phyloP scores from a whole-genome alignment of 2,888 invertebrate genomes.

The Heliconius charithonia region DNA sequence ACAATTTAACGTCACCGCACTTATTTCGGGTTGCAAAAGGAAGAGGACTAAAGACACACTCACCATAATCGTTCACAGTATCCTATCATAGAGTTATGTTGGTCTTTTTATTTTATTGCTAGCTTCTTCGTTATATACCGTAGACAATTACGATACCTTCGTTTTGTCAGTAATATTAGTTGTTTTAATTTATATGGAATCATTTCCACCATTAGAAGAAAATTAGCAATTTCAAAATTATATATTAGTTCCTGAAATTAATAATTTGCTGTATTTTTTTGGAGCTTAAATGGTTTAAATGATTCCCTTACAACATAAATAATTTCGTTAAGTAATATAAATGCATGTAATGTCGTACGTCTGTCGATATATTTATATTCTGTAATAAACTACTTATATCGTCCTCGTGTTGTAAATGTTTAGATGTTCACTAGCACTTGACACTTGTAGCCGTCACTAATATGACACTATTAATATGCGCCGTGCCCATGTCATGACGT shows the following conservation, averaged over 20 bases:
- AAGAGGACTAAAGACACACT: slow-evolving; percentile 47
- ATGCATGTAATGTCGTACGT: slow-evolving; percentile 70
- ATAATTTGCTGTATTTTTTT: neutral
- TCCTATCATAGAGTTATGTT: slow-evolving; percentile 38
- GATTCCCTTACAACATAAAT: slow-evolving; percentile 42
- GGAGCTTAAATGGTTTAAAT: slow-evolving; percentile 45
- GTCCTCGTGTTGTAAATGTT: slow-evolving; percentile 49
- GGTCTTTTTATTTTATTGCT: slow-evolving; percentile 43
- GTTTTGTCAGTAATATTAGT: slow-evolving; percentile 36
- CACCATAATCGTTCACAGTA: slow-evolving; percentile 42
- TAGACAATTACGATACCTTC: slow-evolving; percentile 38
- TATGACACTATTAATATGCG: slow-evolving; percentile 65
- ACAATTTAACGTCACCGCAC: slow-evolving; percentile 47
- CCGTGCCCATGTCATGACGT: slow-evolving; percentile 49
- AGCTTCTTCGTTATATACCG: slow-evolving; percentile 44
- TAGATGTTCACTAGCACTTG: slow-evolving; percentile 66
- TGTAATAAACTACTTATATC: slow-evolving; percentile 42
- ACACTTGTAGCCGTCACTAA: slow-evolving; percentile 73
- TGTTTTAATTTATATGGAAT: slow-evolving; percentile 43
- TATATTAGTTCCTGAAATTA: neutral
- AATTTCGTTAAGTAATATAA: slow-evolving; percentile 33
- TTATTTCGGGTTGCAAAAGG: slow-evolving; percentile 48
- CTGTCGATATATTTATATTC: slow-evolving; percentile 45
- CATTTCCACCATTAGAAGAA: slow-evolving; percentile 45
- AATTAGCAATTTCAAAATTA: neutral